Base-by-base conservation (phyloP, 2,888 invertebrate genomes). In the Camptogramma bilineatum region DNA sequence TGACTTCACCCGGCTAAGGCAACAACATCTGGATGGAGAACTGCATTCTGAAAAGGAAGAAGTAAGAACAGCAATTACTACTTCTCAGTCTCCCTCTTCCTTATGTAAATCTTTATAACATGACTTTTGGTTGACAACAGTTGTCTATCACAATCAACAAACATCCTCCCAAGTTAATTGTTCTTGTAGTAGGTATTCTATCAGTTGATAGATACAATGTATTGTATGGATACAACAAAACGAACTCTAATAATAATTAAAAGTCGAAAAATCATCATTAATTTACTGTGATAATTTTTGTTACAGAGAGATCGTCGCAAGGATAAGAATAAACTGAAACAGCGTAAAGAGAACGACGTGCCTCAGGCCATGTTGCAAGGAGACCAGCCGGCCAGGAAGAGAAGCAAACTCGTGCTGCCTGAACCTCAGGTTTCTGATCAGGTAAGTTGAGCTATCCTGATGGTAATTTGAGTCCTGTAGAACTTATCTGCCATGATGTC, bases 391-490 rank as follows among this genome's bases (percentile, higher is more conserved):
- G 95, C 97, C 0, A 95, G 96, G 71, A 99, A 99, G 84, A 94
- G 99, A 60, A 98, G 98, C 72, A 99, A 99, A 86, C 94, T 99
- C 34, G 99, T 99, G 24, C 87, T 99, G 57, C 99, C 99, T 0
- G 96, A 97, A 73, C 99, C 99, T 0, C 99, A 99, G 90, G 99
- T 99, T 64, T 97, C 98, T 0, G 99, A 99, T 84, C 95, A 95
- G 85, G 95, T 96, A 65, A 16, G 48, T 39, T 31, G 17, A 46
- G n/a, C n/a, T n/a, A n/a, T n/a, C n/a, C 1, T 0, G 9, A 18
- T 17, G 18, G 18, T 18, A 21, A 24, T 4, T 5, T 24, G 2
- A 24, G 4, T 24, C 24, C 2, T 24, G 24, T 24, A 24, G 24
- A 24, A 24, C 24, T 24, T 4, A 4, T 24, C 24, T 24, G 5